Percentiles rank a stretch among this genome's conserved stretches.
These are phyloP conservation scores for Polymixis lichenea DNA, from an alignment of 2,888 invertebrate genomes.

Conservation along the genomic window DNA sequence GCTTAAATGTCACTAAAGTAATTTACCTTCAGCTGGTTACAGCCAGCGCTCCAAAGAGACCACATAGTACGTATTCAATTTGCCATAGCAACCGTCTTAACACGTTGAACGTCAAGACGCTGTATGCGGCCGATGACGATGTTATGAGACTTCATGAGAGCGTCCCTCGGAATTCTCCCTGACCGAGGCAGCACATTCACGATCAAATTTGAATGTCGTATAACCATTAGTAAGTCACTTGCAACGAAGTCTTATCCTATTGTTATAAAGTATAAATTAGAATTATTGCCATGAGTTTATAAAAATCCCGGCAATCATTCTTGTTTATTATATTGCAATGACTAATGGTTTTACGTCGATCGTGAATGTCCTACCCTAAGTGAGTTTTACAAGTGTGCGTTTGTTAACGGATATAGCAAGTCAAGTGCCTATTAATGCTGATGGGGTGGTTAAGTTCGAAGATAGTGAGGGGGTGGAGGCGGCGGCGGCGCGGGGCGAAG, in stretches of 20 bases:
- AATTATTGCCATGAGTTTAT: neutral
- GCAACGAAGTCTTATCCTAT: neutral
- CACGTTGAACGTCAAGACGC: neutral
- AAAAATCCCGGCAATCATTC: neutral
- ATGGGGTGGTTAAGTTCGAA: constrained; percentile 77
- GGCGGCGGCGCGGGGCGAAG: constrained; percentile 89
- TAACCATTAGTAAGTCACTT: neutral
- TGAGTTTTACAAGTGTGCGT: constrained; percentile 9
- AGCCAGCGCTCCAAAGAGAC: neutral
- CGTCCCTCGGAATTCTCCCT: neutral
- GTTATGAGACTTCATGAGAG: neutral
- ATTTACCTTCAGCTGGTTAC: neutral
- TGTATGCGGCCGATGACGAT: neutral
- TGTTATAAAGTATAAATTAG: neutral
- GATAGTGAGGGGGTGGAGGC: constrained; percentile 87
- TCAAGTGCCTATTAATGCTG: constrained; percentile 30
- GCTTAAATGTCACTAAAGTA: neutral
- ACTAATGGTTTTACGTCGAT: neutral
- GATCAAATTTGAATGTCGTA: neutral
- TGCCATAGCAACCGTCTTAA: constrained; percentile 4
- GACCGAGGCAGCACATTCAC: neutral
- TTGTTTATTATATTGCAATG: neutral
- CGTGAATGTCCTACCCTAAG: neutral
- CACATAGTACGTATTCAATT: neutral
- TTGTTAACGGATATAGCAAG: constrained; percentile 10